Percentiles rank a stretch among this genome's conserved stretches.
Evolutionary conservation across 2,113 vertebrate genomes (phyloP).

Genomic region (Rattus norvegicus): GRCr8 NC_086034.1:29786001-29786500

Average conservation of each 20-base stretch:
- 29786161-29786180: neutral
- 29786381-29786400: neutral
- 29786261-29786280: neutral
- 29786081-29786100: neutral
- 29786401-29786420: neutral
- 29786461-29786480: neutral
- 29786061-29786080: neutral
- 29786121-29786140: neutral
- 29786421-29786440: neutral
- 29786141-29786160: neutral
- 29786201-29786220: neutral
- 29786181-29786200: neutral
- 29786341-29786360: neutral
- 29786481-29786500: neutral
- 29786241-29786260: neutral
- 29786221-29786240: neutral
- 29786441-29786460: neutral
- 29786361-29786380: neutral
- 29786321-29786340: neutral
- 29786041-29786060: neutral
- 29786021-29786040: neutral
- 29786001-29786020: neutral
- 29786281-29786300: neutral
- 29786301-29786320: neutral
- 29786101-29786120: neutral